A percentile compares a stretch with the other conserved stretches of the same genome.
Evolutionary conservation across 2,888 invertebrate genomes (phyloP).

Genomic region (Cerastis rubricosa): DNA sequence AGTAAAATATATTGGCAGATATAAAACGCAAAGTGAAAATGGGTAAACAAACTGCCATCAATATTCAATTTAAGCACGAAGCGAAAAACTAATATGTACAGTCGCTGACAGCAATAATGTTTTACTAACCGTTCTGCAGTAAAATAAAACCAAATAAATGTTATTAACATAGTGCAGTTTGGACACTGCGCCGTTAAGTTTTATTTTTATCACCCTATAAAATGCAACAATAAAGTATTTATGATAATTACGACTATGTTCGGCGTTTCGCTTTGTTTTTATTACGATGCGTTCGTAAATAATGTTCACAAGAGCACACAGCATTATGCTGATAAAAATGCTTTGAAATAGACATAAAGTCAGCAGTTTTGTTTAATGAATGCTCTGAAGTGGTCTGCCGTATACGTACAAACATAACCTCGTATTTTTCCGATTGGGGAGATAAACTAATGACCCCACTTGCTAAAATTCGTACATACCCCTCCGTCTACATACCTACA

Average conservation of each 20-base stretch:
- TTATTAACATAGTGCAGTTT: slow-evolving; percentile 48
- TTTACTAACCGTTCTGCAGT: slow-evolving; percentile 47
- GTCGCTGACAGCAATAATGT: slow-evolving; percentile 50
- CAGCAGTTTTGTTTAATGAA: slow-evolving; percentile 29
- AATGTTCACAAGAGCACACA: slow-evolving; percentile 22
- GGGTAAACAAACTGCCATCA: slow-evolving; percentile 9
- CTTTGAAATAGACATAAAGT: slow-evolving; percentile 27
- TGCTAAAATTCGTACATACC: not conserved
- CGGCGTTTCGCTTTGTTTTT: slow-evolving; percentile 36
- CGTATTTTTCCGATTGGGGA: not conserved
- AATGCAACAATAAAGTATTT: slow-evolving; percentile 57
- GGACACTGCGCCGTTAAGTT: slow-evolving; percentile 48
- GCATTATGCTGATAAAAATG: slow-evolving; percentile 16
- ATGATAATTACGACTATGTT: slow-evolving; percentile 47
- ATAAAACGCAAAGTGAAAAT: not conserved
- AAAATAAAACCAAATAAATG: slow-evolving; percentile 61
- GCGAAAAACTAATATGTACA: slow-evolving; percentile 37
- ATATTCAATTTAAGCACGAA: slow-evolving; percentile 34
- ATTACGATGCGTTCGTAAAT: slow-evolving; percentile 37
- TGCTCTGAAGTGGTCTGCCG: slow-evolving; percentile 1
- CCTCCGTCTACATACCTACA: no score
- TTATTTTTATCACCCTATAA: slow-evolving; percentile 60
- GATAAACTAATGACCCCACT: not conserved
- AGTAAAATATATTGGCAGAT: not conserved
- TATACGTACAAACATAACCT: not conserved